Conservation (phyloP, 2,888 invertebrate species). For the Eilema sororculum region DNA sequence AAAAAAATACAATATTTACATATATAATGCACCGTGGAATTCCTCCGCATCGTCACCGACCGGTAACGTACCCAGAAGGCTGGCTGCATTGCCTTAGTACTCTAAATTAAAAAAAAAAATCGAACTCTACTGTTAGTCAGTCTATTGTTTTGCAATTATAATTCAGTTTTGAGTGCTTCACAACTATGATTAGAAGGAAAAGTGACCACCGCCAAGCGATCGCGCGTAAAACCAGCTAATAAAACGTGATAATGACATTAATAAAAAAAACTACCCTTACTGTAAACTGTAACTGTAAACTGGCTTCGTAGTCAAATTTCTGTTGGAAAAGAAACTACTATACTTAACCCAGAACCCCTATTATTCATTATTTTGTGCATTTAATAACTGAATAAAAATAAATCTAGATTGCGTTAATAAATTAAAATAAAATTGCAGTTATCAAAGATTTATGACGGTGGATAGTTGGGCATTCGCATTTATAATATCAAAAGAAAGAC, state of each 20-base stretch:
- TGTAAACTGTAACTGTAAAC: no score
- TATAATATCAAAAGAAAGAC: slow-evolving; percentile 61
- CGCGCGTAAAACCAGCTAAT: background rate
- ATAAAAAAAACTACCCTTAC: background rate
- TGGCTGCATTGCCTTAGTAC: no score
- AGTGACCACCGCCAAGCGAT: background rate
- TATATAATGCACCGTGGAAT: no score
- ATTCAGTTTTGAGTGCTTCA: background rate
- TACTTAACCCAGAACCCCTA: background rate
- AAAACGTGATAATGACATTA: background rate
- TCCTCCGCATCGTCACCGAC: no score
- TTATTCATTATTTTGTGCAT: background rate
- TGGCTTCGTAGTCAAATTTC: background rate
- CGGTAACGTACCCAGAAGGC: no score
- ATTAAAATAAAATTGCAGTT: slow-evolving; percentile 23
- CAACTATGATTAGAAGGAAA: background rate
- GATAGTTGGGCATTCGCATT: slow-evolving; percentile 67
- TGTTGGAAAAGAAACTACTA: background rate
- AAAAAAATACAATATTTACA: no score
- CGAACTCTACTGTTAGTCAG: no score
- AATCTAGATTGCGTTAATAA: slow-evolving; percentile 1
- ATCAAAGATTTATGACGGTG: slow-evolving; percentile 63
- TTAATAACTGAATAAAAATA: slow-evolving; percentile 1
- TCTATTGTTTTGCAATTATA: no score
- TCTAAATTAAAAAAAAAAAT: no score